Evolutionary conservation across 2,888 invertebrate species (phyloP).

Genomic region (Noctua janthe): DNA sequence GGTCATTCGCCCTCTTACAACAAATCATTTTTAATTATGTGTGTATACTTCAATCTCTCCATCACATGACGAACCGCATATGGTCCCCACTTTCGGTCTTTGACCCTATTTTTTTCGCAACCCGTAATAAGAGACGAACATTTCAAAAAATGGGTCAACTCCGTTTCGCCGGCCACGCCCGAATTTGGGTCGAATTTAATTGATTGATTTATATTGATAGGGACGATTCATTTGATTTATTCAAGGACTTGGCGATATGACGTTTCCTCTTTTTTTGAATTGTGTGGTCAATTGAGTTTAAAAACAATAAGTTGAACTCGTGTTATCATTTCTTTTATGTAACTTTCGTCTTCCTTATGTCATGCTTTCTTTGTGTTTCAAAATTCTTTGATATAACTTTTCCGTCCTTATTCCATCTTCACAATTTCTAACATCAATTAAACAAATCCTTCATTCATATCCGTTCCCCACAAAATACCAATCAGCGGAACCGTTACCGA

Average conservation of each 20-base stretch:
- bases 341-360: not conserved
- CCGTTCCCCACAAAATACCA: conserved; percentile 21
- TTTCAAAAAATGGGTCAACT: conserved; percentile 85
- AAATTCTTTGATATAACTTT: not conserved
- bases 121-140: conserved; percentile 74
- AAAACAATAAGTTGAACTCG: conserved; percentile 14
- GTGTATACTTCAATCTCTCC: conserved; percentile 86
- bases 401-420: not conserved
- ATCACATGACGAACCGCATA: conserved; percentile 80
- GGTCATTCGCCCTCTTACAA: conserved; percentile 87
- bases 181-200: conserved; percentile 83
- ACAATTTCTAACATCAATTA: not conserved
- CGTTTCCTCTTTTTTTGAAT: conserved; percentile 53
- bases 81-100: conserved; percentile 74
- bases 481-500: conserved; percentile 43
- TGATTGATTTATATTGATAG: conserved; percentile 77
- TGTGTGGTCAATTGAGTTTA: conserved; percentile 18
- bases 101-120: conserved; percentile 78
- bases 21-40: conserved; percentile 90
- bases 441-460: not conserved
- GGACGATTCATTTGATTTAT: conserved; percentile 44
- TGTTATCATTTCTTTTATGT: conserved; percentile 26
- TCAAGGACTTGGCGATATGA: conserved; percentile 59
- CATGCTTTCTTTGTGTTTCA: not conserved
- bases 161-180: conserved; percentile 71